Evolutionary conservation across 2,797 vertebrate genomes (phyloP), one percentile per base, ranked within the genome.

Genomic region (Yasuhikotakia modesta): DNA sequence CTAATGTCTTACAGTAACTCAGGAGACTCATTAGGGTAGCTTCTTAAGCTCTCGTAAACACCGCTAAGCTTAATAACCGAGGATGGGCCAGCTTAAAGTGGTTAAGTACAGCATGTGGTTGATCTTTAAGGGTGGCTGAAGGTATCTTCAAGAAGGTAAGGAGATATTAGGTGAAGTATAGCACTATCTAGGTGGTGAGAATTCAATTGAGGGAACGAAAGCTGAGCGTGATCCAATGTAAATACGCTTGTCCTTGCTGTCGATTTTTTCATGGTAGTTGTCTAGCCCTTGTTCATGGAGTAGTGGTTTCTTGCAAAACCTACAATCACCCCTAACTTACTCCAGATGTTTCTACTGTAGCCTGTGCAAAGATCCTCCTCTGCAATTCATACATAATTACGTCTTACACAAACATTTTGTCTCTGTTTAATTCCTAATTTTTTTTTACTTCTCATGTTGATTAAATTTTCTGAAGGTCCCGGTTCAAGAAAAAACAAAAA

Each of bases 271-370:
- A 81, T 84, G 87, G 46, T 89, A 81, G 79, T 81, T 79, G 63
- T 55, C 22, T 81, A 84, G 50, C 50, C 67, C 87, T 81, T 81
- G 82, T 81, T 88, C n/a, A n/a, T n/a, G n/a, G n/a, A n/a, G n/a
- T n/a, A n/a, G n/a, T n/a, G n/a, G n/a, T n/a, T n/a, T n/a, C 82
- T 84, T 86, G 83, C 89, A 89, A 92, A 93, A 90, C 88, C 89
- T 91, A 91, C 90, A 92, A 92, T 92, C 88, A 89, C 83, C 63
- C 19, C 86, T 92, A 94, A 94, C 90, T 87, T 83, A 43, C 83
- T 86, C 88, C 93, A 94, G 90, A 93, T 93, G 93, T 89, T 92
- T 86, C 91, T 93, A 93, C 91, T 92, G 91, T 93, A 92, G 86
- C 85, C 85, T 79, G 83, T 89, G 88, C 83, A 87, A 88, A 89